Percentiles rank a stretch among this genome's conserved stretches.
These are phyloP conservation scores for Meliscaeva auricollis DNA, from an alignment of 2,888 invertebrate genomes.

Conservation along the genomic window DNA sequence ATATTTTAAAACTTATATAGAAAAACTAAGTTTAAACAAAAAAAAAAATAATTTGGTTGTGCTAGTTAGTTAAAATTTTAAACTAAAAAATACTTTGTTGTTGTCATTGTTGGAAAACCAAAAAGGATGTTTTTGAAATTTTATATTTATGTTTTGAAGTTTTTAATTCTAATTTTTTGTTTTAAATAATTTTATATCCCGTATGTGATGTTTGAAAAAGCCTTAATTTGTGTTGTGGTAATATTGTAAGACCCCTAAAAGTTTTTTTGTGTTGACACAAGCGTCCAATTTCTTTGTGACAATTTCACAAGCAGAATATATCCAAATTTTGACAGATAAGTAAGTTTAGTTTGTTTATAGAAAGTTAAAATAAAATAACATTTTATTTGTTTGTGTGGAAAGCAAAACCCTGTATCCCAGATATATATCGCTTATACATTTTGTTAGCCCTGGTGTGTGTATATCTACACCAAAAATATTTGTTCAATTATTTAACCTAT, in stretches of 20 bases:
- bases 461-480: slow-evolving; percentile 17
- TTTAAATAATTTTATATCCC: not conserved
- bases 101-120: slow-evolving; percentile 33
- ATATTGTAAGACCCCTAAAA: not conserved
- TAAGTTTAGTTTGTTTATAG: no score
- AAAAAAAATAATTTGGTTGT: slow-evolving; percentile 39
- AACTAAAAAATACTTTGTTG: not conserved
- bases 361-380: not conserved
- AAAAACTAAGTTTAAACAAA: not conserved
- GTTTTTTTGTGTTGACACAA: not conserved
- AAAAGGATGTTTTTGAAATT: slow-evolving; percentile 1
- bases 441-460: slow-evolving; percentile 12
- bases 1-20: not conserved
- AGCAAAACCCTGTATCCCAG: slow-evolving; percentile 4
- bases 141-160: not conserved
- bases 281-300: not conserved
- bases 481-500: slow-evolving; percentile 55
- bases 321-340: slow-evolving; percentile 16
- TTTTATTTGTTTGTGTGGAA: not conserved
- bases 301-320: slow-evolving; percentile 18
- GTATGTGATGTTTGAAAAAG: slow-evolving; percentile 32
- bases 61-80: slow-evolving; percentile 29
- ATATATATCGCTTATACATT: not conserved
- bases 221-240: slow-evolving; percentile 33
- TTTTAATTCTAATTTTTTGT: not conserved